Conservation (phyloP, 2,888 invertebrate genomes). For the Pristionchus exspectatus region DNA sequence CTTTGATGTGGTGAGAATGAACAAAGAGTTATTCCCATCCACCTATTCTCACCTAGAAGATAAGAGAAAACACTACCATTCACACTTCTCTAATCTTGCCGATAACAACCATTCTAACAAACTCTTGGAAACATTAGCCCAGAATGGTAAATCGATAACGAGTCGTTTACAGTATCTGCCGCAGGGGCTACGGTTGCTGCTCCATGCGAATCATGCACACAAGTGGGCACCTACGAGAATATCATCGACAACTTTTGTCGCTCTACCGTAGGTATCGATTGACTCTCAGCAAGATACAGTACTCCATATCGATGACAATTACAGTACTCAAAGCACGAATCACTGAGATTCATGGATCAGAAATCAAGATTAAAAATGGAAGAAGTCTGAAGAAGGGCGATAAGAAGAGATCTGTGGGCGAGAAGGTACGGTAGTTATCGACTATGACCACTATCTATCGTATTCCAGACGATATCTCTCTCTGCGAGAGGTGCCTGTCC, state of each 20-base stretch:
- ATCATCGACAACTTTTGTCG: conserved; percentile 84
- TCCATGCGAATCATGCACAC: conserved; percentile 82
- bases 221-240: conserved; percentile 84
- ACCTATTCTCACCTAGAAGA: background rate
- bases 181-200: conserved; percentile 47
- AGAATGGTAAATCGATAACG: background rate
- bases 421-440: conserved; percentile 55
- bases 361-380: conserved; percentile 69
- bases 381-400: conserved; percentile 72
- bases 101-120: too few relatives aligned
- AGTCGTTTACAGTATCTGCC: conserved; percentile 36
- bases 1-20: conserved; percentile 51
- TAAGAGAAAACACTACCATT: background rate
- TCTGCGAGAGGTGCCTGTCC: conserved; percentile 62
- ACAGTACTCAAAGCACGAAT: conserved; percentile 35
- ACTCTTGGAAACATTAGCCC: too few relatives aligned
- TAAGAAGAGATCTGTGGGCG: conserved; percentile 65
- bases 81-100: conserved; percentile 14
- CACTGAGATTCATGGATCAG: conserved; percentile 54
- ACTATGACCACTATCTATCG: too few relatives aligned
- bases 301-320: background rate
- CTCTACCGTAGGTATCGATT: conserved; percentile 81
- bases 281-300: background rate
- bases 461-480: conserved; percentile 47
- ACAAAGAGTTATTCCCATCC: background rate